Evolutionary conservation across 1,140 invertebrate species (phyloP).

Genomic region (Psix sp.): DNA sequence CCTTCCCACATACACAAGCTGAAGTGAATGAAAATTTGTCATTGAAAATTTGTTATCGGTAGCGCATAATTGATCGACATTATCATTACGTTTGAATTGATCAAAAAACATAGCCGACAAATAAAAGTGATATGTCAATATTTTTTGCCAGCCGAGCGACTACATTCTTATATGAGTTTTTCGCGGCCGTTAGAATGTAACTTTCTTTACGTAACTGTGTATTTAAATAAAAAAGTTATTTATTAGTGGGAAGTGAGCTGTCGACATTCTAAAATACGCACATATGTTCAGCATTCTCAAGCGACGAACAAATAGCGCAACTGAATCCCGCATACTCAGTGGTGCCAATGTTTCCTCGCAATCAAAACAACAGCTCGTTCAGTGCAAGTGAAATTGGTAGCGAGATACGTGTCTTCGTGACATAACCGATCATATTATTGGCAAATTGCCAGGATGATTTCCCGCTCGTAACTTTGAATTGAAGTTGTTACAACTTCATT

Average conservation of each 20-base stretch:
- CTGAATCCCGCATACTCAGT: slow-evolving; percentile 16
- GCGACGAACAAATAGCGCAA: slow-evolving; percentile 14
- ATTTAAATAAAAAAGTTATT: slow-evolving; percentile 48
- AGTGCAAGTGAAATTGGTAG: slow-evolving; percentile 52
- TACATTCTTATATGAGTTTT: slow-evolving; percentile 28
- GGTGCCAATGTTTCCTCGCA: slow-evolving; percentile 37
- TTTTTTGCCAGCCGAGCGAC: neutral
- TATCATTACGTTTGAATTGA: neutral
- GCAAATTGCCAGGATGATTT: slow-evolving; percentile 46
- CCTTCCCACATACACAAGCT: too few relatives aligned
- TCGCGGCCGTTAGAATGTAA: slow-evolving; percentile 19
- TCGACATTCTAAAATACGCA: slow-evolving; percentile 46
- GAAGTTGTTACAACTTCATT: slow-evolving; percentile 36
- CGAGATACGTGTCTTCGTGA: slow-evolving; percentile 44
- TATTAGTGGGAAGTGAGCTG: slow-evolving; percentile 51
- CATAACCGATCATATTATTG: slow-evolving; percentile 52
- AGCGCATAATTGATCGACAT: too few relatives aligned
- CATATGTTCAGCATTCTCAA: slow-evolving; percentile 41
- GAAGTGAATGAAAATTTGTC: neutral
- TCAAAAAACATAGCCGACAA: neutral
- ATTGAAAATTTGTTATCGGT: too few relatives aligned
- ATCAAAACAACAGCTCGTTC: slow-evolving; percentile 52
- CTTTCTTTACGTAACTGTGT: slow-evolving; percentile 49
- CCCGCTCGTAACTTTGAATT: slow-evolving; percentile 7
- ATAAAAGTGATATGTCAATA: neutral